Conservation (phyloP, 2,888 invertebrate genomes). For the Drosophila prolongata region DNA sequence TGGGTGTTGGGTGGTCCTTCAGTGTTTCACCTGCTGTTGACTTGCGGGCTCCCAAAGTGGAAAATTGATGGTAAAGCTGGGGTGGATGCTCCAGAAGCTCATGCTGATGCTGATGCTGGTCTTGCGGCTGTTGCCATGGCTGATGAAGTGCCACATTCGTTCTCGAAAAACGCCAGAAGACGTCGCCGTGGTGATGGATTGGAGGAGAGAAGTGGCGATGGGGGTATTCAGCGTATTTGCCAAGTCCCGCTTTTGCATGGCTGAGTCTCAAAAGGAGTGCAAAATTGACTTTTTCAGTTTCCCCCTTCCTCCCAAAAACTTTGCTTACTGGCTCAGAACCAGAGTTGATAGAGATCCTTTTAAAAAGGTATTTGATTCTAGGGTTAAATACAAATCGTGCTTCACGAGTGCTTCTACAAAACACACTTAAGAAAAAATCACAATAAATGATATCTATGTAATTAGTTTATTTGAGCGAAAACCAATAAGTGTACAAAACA, state of each 20-base stretch:
- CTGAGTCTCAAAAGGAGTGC: conserved; percentile 35
- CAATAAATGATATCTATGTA: too few relatives aligned
- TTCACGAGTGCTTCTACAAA: too few relatives aligned
- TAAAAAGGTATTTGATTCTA: background rate
- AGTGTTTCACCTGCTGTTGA: conserved; percentile 42
- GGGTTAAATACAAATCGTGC: background rate
- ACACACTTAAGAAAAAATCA: too few relatives aligned
- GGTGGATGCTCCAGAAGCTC: conserved; percentile 1
- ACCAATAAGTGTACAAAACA: too few relatives aligned
- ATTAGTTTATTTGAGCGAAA: too few relatives aligned
- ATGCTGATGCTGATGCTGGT: conserved; percentile 10
- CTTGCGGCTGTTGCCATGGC: conserved; percentile 38
- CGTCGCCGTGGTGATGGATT: conserved; percentile 25
- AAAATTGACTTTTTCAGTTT: conserved; percentile 40
- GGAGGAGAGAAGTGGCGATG: conserved; percentile 4
- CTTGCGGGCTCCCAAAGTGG: conserved; percentile 58
- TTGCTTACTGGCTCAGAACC: conserved; percentile 11
- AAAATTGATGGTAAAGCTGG: conserved; percentile 64
- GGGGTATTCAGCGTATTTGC: background rate
- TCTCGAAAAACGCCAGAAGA: conserved; percentile 29
- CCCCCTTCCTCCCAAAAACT: conserved; percentile 1
- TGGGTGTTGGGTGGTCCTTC: conserved; percentile 1
- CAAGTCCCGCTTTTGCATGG: conserved; percentile 37
- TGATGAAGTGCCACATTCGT: conserved; percentile 46
- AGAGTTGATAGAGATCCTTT: conserved; percentile 11